Evolutionary conservation across 2,113 vertebrate genomes (phyloP).

Genomic region (Pterophyllum scalare): DNA sequence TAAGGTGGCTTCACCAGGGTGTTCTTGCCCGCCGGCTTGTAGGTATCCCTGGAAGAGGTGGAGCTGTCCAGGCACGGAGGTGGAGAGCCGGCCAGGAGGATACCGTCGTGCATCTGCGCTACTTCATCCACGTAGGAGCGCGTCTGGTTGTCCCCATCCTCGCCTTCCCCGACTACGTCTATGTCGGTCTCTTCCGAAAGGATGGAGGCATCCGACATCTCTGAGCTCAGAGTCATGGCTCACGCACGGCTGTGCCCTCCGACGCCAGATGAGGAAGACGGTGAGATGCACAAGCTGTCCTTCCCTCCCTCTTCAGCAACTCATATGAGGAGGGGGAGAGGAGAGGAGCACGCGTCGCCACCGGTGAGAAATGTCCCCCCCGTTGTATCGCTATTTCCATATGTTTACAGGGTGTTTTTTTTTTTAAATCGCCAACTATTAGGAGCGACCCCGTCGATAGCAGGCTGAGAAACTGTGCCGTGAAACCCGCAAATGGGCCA

Average conservation of each 20-base stretch:
- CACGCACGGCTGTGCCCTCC: constrained; percentile 73
- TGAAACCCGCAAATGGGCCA: constrained; percentile 75
- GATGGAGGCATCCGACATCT: constrained; percentile 93
- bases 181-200: constrained; percentile 94
- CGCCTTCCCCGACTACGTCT: constrained; percentile 93
- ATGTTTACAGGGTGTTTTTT: constrained; percentile 48
- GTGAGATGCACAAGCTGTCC: constrained; percentile 54
- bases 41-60: constrained; percentile 72
- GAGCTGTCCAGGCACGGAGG: constrained; percentile 79
- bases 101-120: constrained; percentile 82
- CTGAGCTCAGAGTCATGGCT: constrained; percentile 94
- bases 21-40: constrained; percentile 84
- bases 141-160: constrained; percentile 82
- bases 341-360: constrained; percentile 59
- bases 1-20: constrained; percentile 92
- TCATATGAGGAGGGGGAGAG: constrained; percentile 68
- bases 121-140: constrained; percentile 86
- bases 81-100: constrained; percentile 76
- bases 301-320: constrained; percentile 69
- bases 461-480: constrained; percentile 42
- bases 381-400: constrained; percentile 67
- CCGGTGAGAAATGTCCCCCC: constrained; percentile 48
- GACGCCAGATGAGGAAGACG: constrained; percentile 62
- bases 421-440: constrained; percentile 15
- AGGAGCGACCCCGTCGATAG: constrained; percentile 18